phyloP scores from a whole-genome alignment of 2,888 invertebrate species.

The Oligia strigilis region DNA sequence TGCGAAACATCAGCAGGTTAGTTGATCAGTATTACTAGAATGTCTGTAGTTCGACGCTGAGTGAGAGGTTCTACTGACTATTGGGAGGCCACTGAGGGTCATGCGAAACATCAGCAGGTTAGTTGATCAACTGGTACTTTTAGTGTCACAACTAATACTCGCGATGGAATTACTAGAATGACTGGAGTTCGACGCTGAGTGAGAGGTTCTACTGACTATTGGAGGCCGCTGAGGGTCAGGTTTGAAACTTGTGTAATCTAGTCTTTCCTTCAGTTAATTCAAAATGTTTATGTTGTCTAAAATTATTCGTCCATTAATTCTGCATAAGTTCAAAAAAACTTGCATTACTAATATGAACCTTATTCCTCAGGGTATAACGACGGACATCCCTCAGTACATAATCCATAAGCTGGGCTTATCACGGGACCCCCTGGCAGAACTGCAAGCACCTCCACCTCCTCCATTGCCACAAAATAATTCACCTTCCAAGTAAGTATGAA shows the following conservation, averaged over 20 bases:
- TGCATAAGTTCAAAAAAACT: neutral
- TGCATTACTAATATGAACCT: conserved; percentile 23
- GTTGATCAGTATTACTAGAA: too few species aligned
- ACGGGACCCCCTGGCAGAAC: conserved; percentile 97
- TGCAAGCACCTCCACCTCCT: conserved; percentile 90
- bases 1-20: too few species aligned
- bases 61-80: too few species aligned
- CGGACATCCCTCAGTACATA: conserved; percentile 99
- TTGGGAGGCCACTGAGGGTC: too few species aligned
- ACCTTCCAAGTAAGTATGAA: conserved; percentile 91
- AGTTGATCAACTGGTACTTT: too few species aligned
- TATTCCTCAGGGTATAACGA: conserved; percentile 94
- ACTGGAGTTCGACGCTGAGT: conserved; percentile 93
- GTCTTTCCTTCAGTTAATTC: neutral
- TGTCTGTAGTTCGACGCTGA: too few species aligned
- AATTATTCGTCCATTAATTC: too few species aligned
- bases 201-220: conserved; percentile 98
- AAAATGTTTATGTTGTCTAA: neutral
- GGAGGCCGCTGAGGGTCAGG: conserved; percentile 97
- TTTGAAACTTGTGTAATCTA: neutral
- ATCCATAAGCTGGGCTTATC: conserved; percentile 99
- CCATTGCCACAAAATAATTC: conserved; percentile 82
- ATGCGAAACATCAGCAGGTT: too few species aligned
- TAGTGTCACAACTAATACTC: neutral
- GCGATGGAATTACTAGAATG: too few species aligned